Base-by-base conservation (phyloP, 2,113 vertebrate genomes). In the Xyrauchen texanus region DNA sequence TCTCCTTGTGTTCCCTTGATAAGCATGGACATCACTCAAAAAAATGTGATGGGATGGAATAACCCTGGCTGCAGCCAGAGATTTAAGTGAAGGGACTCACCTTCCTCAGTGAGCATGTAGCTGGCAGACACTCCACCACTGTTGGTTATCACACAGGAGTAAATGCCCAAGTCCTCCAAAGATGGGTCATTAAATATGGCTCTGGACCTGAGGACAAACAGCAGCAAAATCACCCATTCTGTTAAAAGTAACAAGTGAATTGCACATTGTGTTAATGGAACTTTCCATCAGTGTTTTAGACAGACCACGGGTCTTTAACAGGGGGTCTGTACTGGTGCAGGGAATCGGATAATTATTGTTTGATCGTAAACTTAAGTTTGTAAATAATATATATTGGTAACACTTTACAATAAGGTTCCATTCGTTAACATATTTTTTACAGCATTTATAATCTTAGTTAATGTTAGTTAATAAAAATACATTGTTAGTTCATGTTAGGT, bases 41-140 rank as follows among this genome's bases (percentile, higher is more conserved):
- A 46, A 74, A 84, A 81, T 69, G 71, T 21, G 34, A 78, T 63
- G 15, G 63, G 65, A 68, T 79, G 21, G 76, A 81, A 72, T 81
- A 67, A 81, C 21, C 21, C 21, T 3, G 21, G 21, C 21, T 34
- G 21, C 79, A 53, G 21, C 13, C 68, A 73, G 45, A 7, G 15
- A 68, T 45, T 46, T 58, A 69, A 71, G 51, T 78, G 85, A 69
- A 71, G 51, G 78, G 85, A 88, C 91, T 91, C 92, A 98, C 98
- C 96, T 88, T 96, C 95, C 81, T 98, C 96, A 12, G 98, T 96
- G 73, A 99, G 93, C 0, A 94, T 90, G 90, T 97, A 95, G 91
- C 98, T 98, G 78, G 98, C 94, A 10, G 97, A 98, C 83, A 95
- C 88, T 71, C 96, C 97, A 15, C 97, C 96, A 15, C 96, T 96